These are phyloP conservation scores for Phodopus roborovskii DNA, from an alignment of 2,113 vertebrate genomes.

Conservation along the genomic window DNA sequence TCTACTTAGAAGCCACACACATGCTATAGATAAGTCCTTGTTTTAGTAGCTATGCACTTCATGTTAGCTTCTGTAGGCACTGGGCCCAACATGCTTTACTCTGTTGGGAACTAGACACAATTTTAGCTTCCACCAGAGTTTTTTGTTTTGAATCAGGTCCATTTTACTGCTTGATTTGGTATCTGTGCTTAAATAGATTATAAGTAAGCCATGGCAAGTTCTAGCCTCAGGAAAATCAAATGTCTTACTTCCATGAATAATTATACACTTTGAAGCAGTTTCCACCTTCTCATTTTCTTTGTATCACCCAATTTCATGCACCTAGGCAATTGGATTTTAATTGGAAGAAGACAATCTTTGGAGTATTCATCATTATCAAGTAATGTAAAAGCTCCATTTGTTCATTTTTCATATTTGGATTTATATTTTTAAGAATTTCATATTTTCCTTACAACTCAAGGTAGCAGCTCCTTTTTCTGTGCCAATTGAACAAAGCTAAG, in stretches of 20 bases:
- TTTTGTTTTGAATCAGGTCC: background rate
- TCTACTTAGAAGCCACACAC: background rate
- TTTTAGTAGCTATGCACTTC: background rate
- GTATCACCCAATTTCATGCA: background rate
- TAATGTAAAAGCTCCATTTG: background rate
- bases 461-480: background rate
- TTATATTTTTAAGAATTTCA: background rate
- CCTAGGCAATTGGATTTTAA: background rate
- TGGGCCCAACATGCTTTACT: background rate
- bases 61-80: background rate
- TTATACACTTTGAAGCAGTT: no score
- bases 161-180: background rate
- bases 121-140: background rate
- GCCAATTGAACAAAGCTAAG: background rate
- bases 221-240: background rate
- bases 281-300: no score
- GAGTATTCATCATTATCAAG: background rate
- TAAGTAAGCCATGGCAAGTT: background rate
- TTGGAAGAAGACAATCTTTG: background rate
- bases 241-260: background rate
- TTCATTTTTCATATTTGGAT: background rate
- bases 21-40: background rate
- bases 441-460: background rate
- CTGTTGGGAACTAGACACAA: background rate
- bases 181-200: background rate